These are phyloP conservation scores for Rousettus madagascariensis DNA, from an alignment of 2,797 vertebrate genomes.

Conservation along the genomic window DNA sequence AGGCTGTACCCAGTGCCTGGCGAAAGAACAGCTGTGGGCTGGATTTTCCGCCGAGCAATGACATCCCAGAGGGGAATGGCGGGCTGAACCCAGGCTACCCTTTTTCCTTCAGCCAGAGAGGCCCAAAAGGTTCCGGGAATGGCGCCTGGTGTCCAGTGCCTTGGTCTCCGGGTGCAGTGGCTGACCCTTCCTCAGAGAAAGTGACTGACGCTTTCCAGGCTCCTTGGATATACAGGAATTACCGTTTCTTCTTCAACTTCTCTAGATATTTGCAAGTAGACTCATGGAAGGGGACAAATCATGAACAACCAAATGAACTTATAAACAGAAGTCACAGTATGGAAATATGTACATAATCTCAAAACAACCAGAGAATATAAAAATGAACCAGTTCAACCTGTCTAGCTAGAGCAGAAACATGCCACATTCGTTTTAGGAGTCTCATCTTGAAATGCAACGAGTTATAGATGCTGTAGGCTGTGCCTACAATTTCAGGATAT, in stretches of 20 bases:
- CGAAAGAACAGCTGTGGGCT: not conserved
- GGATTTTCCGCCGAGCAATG: not conserved
- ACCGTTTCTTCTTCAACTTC: not conserved
- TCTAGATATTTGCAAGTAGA: conserved; percentile 6
- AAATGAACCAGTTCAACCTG: not conserved
- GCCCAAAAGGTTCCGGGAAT: not conserved
- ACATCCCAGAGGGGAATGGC: not conserved
- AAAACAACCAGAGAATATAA: not conserved
- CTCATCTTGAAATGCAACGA: not conserved
- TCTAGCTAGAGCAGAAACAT: not conserved
- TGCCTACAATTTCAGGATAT: not conserved
- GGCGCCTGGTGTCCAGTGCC: rapidly evolving
- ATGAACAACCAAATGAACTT: not conserved
- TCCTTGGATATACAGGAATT: not conserved
- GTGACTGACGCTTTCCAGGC: not conserved
- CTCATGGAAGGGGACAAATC: not conserved
- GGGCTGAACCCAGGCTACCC: not conserved
- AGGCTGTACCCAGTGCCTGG: not conserved
- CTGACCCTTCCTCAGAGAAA: not conserved
- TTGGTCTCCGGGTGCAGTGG: not conserved
- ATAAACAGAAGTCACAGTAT: not conserved
- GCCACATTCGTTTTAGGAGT: not conserved
- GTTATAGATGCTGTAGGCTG: not conserved
- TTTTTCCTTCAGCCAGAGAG: not conserved
- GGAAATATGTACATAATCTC: not conserved